These are phyloP conservation scores for Phaonia tiefii DNA, from an alignment of 2,888 invertebrate genomes.

Conservation along the genomic window DNA sequence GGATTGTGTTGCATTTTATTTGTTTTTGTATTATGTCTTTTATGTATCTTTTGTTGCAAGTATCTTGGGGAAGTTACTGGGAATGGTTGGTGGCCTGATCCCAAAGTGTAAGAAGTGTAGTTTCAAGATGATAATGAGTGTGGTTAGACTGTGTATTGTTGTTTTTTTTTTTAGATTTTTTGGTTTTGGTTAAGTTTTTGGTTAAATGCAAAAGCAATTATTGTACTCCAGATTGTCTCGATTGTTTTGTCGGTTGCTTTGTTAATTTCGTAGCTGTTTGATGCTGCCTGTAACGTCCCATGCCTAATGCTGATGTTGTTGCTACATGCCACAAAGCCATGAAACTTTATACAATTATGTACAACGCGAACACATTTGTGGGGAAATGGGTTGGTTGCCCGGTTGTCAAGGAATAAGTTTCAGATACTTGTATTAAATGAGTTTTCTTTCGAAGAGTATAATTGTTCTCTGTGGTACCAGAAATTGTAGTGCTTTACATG, in stretches of 20 bases:
- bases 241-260: constrained; percentile 52
- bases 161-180: no score
- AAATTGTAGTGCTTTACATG: constrained; percentile 51
- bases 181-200: constrained; percentile 3
- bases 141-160: not conserved
- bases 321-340: constrained; percentile 51
- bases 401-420: not conserved
- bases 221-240: constrained; percentile 57
- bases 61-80: constrained; percentile 42
- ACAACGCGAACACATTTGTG: not conserved
- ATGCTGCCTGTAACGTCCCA: constrained; percentile 14
- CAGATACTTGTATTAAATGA: constrained; percentile 31
- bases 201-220: constrained; percentile 52
- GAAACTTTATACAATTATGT: constrained; percentile 59
- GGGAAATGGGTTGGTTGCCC: not conserved
- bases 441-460: constrained; percentile 48
- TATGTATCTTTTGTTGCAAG: no score
- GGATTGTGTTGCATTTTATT: not conserved
- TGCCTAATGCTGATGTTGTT: not conserved
- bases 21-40: no score
- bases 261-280: constrained; percentile 6
- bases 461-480: constrained; percentile 41
- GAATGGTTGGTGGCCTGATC: not conserved
- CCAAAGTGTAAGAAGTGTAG: constrained; percentile 22
- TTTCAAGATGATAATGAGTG: constrained; percentile 56